A percentile compares a stretch with the other conserved stretches of the same genome.
Evolutionary conservation across 2,113 vertebrate species (phyloP).

Genomic region (Rhegmatorhina hoffmannsi): DNA sequence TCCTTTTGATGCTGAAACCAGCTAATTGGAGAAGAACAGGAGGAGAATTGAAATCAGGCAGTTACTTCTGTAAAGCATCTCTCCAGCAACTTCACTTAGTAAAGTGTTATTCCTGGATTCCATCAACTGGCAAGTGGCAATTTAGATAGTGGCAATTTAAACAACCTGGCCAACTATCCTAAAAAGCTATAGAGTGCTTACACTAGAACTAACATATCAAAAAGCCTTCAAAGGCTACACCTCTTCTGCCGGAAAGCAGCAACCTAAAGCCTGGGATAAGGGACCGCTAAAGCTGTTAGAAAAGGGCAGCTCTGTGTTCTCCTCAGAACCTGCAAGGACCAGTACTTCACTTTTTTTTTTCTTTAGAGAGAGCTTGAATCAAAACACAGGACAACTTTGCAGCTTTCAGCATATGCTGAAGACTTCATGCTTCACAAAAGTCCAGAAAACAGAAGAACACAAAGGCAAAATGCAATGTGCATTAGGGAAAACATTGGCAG

Average conservation of each 20-base stretch:
- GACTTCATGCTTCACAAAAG: neutral
- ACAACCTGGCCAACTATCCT: neutral
- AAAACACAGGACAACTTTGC: neutral
- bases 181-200: neutral
- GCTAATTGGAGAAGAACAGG: neutral
- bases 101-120: constrained; percentile 35
- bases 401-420: neutral
- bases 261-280: neutral
- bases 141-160: constrained; percentile 11
- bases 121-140: constrained; percentile 22
- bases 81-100: neutral
- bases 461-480: neutral
- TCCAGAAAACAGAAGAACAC: neutral
- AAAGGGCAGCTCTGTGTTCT: neutral
- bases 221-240: neutral
- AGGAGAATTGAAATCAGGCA: neutral
- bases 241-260: neutral
- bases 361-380: neutral
- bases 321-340: neutral
- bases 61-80: neutral
- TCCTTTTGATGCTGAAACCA: constrained; percentile 1
- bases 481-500: neutral
- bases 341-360: neutral
- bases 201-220: neutral
- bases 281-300: neutral